Evolutionary conservation across 2,888 invertebrate species (phyloP).

Genomic region (Drosophila testacea): DNA sequence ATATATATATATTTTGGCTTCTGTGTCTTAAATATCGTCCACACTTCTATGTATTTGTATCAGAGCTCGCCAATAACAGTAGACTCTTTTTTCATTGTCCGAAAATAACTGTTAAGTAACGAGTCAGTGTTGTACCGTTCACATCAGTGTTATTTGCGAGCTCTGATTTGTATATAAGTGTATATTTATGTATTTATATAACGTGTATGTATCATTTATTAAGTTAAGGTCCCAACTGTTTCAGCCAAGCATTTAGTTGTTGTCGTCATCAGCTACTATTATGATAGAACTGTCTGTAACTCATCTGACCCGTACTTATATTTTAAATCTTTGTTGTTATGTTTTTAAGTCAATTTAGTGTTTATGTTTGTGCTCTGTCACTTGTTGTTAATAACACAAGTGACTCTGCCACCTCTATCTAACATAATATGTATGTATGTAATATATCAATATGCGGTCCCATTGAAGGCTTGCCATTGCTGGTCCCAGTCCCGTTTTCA

Average conservation of each 20-base stretch:
- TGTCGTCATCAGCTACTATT: neutral
- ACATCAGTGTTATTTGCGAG: too few relatives aligned
- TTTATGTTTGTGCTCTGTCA: slow-evolving; percentile 42
- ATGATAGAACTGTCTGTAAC: neutral
- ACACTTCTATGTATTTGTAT: slow-evolving; percentile 8
- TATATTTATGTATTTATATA: slow-evolving; percentile 25
- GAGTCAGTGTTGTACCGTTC: too few relatives aligned
- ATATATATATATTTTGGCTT: neutral
- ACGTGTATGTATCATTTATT: slow-evolving; percentile 14
- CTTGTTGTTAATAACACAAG: slow-evolving; percentile 8
- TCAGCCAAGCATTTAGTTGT: slow-evolving; percentile 8
- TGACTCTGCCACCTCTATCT: neutral
- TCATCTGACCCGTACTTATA: slow-evolving; percentile 28
- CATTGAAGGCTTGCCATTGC: neutral
- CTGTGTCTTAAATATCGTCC: slow-evolving; percentile 12
- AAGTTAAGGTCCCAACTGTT: slow-evolving; percentile 9
- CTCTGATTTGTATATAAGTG: slow-evolving; percentile 2
- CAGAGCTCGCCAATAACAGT: too few relatives aligned
- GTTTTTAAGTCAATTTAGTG: slow-evolving; percentile 69
- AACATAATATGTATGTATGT: too few relatives aligned
- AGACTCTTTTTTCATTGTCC: too few relatives aligned
- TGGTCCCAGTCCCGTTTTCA: neutral
- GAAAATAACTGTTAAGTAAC: too few relatives aligned
- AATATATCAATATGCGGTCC: neutral
- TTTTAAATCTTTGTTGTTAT: slow-evolving; percentile 67